Evolutionary conservation across 2,113 vertebrate species (phyloP).

Genomic region (Falco punctatus): DNA sequence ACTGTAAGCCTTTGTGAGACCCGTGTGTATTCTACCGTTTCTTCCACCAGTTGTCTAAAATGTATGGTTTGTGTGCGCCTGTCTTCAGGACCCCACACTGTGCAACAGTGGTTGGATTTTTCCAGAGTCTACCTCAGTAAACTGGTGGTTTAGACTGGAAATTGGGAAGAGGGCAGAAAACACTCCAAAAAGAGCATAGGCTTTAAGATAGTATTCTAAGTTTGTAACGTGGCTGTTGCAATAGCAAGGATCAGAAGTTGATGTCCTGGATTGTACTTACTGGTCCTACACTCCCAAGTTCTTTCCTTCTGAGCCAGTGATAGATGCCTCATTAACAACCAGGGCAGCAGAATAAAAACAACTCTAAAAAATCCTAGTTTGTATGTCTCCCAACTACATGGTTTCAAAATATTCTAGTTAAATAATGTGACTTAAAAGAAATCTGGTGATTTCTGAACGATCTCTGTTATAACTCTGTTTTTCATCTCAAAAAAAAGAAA

Average conservation of each 20-base stretch:
- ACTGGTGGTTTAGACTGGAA: background rate
- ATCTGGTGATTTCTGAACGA: background rate
- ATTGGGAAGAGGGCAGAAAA: background rate
- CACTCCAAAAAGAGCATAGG: background rate
- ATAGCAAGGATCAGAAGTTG: background rate
- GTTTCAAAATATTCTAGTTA: background rate
- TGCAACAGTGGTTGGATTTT: background rate
- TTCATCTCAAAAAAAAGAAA: conserved; percentile 4
- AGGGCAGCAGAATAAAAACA: conserved; percentile 7
- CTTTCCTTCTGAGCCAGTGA: background rate
- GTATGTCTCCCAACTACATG: background rate
- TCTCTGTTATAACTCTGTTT: conserved; percentile 11
- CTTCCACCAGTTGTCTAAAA: background rate
- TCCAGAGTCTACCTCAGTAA: background rate
- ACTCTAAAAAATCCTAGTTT: background rate
- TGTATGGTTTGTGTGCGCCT: background rate
- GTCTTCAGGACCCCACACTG: background rate
- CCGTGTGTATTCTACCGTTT: accelerated
- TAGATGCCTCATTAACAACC: background rate
- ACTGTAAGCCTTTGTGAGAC: background rate
- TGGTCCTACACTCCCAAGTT: background rate
- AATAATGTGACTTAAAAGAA: conserved; percentile 14
- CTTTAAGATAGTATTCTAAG: background rate
- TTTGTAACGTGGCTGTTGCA: background rate
- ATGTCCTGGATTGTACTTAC: background rate